These are phyloP conservation scores for Oreochromis aureus DNA, from an alignment of 2,113 vertebrate species.

Conservation along the genomic window DNA sequence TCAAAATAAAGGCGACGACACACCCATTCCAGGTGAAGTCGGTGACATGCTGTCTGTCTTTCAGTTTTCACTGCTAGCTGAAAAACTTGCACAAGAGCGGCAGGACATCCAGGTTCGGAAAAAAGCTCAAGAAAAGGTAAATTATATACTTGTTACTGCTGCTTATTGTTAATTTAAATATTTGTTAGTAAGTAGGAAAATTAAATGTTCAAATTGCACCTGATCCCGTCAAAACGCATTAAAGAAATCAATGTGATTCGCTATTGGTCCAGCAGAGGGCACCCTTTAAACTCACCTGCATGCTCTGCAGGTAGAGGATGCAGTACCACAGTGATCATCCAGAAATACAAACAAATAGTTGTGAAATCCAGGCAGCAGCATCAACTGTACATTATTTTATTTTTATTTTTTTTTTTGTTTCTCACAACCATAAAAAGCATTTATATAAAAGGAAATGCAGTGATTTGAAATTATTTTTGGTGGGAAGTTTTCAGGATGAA, in stretches of 20 bases:
- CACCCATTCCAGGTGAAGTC: background rate
- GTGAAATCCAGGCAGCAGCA: background rate
- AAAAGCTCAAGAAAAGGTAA: conserved; percentile 86
- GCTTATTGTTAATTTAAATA: background rate
- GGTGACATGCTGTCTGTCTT: background rate
- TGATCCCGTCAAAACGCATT: rapidly evolving
- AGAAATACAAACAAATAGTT: background rate
- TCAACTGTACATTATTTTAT: background rate
- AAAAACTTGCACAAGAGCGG: conserved; percentile 82
- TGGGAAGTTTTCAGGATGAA: background rate
- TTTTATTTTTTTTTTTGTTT: rapidly evolving
- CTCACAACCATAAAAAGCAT: background rate
- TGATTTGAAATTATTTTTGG: background rate
- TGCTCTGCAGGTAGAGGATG: background rate
- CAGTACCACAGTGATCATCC: rapidly evolving
- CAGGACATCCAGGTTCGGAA: conserved; percentile 82
- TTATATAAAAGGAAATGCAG: background rate
- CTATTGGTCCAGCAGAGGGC: background rate
- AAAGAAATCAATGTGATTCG: background rate
- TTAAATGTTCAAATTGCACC: background rate
- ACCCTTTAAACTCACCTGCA: background rate
- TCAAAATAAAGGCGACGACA: background rate
- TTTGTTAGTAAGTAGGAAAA: background rate
- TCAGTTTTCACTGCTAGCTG: conserved; percentile 91
- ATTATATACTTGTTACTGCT: background rate